Base-by-base conservation (phyloP, 2,113 vertebrate genomes). In the Zosterops japonicus region DNA sequence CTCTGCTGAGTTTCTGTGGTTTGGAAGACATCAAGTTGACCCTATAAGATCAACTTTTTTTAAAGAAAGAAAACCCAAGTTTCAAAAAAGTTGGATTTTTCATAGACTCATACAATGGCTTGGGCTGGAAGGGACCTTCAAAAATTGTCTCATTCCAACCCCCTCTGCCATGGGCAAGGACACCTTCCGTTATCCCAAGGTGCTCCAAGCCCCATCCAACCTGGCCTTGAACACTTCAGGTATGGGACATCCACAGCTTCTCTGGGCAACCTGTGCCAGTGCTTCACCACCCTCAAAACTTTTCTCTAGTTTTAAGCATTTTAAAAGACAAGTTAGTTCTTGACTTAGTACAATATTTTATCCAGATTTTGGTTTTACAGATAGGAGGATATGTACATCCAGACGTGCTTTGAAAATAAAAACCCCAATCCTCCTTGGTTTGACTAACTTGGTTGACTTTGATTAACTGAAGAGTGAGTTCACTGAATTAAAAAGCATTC, bases 401-500 rank as follows among this genome's bases (percentile, higher is more conserved):
- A 68, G 47, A 22, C 9, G 2, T 63, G 22, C 47, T 95, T 86
- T 83, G 64, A 39, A 92, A 91, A 61, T 44, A 75, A 69, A 79
- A 72, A 8, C 3, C 9, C 6, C 24, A 75, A 9, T 28, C 35
- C 33, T 93, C 69, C 72, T 84, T 87, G 72, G 42, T 84, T 93
- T 89, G 79, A 91, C 92, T 92, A 93, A 91, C 76, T 75, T 68
- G 39, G 27, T 81, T 93, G 64, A 67, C 60, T 94, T 83, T 89
- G 83, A 91, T 94, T 87, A 96, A 91, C 39, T 95, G 56, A 81
- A 80, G 52, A 85, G n/a, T 44, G 29, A 81, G 60, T 93, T 89
- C 47, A 61, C 56, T 77, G 79, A 90, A 83, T 94, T 90, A 83
- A 81, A 83, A 93, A 81, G 41, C 64, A 92, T 92, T 96, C 92